Evolutionary conservation across 2,888 invertebrate species (phyloP).

Genomic region (Tinea pellionella): DNA sequence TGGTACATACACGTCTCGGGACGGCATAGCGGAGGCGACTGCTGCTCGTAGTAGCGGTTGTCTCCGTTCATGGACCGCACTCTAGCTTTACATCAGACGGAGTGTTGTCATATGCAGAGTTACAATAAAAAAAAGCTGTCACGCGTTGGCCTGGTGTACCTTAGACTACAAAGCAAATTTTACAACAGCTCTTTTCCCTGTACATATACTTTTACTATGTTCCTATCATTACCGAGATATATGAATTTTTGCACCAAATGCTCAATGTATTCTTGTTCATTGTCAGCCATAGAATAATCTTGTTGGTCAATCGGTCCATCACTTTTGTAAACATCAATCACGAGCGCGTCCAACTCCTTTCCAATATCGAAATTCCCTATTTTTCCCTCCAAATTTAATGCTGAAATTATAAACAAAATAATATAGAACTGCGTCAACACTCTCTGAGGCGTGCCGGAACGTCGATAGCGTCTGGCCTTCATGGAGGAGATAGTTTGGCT

Average conservation of each 20-base stretch:
- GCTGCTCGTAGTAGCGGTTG: too few species aligned
- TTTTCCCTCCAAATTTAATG: constrained; percentile 76
- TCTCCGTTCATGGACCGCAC: too few species aligned
- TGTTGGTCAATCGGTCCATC: constrained; percentile 65
- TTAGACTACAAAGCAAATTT: neutral
- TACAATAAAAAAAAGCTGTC: too few species aligned
- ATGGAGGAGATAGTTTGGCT: too few species aligned
- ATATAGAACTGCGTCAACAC: too few species aligned
- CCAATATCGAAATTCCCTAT: constrained; percentile 85
- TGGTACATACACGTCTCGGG: too few species aligned
- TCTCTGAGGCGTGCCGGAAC: too few species aligned
- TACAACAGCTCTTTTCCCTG: constrained; percentile 54
- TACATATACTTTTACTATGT: constrained; percentile 81
- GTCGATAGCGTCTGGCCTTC: too few species aligned
- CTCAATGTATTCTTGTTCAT: constrained; percentile 51
- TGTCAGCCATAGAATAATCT: constrained; percentile 23
- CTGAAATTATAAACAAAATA: constrained; percentile 53
- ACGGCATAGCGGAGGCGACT: too few species aligned
- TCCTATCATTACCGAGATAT: constrained; percentile 85
- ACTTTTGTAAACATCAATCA: constrained; percentile 74
- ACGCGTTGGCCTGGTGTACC: neutral
- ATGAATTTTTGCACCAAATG: constrained; percentile 81
- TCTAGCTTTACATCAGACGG: too few species aligned
- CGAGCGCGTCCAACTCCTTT: constrained; percentile 89
- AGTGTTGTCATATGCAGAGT: too few species aligned